Evolutionary conservation across 2,797 vertebrate species (phyloP).

Genomic region (Salmo trutta): DNA sequence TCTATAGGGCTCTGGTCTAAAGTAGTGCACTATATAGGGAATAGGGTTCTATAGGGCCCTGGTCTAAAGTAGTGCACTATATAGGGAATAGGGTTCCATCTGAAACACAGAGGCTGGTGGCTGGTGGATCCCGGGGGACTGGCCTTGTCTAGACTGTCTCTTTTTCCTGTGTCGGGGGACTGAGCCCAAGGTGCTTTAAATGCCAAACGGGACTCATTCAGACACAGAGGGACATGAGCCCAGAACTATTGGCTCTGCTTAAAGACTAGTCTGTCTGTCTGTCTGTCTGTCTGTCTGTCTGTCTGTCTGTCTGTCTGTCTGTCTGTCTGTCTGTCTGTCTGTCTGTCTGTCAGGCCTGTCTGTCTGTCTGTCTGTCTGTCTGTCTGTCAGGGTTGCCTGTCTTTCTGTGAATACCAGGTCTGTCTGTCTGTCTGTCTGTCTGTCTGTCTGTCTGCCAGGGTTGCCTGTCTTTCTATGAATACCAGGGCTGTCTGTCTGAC

Average conservation of each 20-base stretch:
- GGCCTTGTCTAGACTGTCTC: slow-evolving; percentile 76
- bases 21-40: no score
- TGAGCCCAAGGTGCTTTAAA: slow-evolving; percentile 75
- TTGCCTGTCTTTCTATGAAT: no score
- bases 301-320: background rate
- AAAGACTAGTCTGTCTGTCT: slow-evolving; percentile 48
- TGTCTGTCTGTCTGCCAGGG: no score
- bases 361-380: no score
- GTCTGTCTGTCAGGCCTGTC: no score
- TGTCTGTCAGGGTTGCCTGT: no score
- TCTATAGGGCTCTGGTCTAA: slow-evolving; percentile 54
- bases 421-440: no score
- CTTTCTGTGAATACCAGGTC: no score
- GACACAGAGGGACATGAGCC: slow-evolving; percentile 7
- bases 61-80: slow-evolving; percentile 35
- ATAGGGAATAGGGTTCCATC: background rate
- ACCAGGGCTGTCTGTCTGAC: no score
- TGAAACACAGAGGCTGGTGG: slow-evolving; percentile 63
- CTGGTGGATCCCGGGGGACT: slow-evolving; percentile 68
- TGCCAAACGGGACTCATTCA: slow-evolving; percentile 74
- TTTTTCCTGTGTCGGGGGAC: slow-evolving; percentile 65
- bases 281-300: no score
- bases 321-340: no score
- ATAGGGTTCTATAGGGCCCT: slow-evolving; percentile 47
- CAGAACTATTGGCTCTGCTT: slow-evolving; percentile 68